Conservation (phyloP, 2,888 invertebrate species). For the Syritta pipiens region DNA sequence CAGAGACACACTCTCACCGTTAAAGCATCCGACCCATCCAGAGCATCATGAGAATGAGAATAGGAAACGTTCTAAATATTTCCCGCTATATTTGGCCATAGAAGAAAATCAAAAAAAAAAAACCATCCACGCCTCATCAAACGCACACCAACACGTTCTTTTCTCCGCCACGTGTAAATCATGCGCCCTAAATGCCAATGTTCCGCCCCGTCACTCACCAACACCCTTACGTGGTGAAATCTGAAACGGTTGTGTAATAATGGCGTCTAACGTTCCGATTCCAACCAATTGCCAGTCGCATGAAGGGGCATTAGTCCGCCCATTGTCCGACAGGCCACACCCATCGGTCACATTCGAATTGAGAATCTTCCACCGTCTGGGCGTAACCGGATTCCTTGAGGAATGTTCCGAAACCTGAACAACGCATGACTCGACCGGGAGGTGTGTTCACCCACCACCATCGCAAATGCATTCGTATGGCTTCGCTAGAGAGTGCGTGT, state of each 20-base stretch:
- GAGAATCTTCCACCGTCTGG: background rate
- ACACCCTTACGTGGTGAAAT: constrained; percentile 7
- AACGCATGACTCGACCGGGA: constrained; percentile 18
- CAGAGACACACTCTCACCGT: too few species aligned
- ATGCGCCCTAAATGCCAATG: too few species aligned
- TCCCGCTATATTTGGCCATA: too few species aligned
- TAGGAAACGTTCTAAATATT: too few species aligned
- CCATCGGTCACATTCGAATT: constrained; percentile 3
- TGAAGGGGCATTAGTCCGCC: constrained; percentile 39
- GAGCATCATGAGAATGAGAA: too few species aligned
- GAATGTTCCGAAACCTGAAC: constrained; percentile 8
- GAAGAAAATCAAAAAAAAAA: too few species aligned
- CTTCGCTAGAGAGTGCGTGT: constrained; percentile 27
- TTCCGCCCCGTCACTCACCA: too few species aligned
- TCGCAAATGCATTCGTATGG: constrained; percentile 11
- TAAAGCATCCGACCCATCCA: too few species aligned
- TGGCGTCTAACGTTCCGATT: constrained; percentile 56
- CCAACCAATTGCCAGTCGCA: constrained; percentile 53
- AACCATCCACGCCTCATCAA: too few species aligned
- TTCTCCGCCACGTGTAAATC: too few species aligned
- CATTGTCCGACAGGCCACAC: background rate
- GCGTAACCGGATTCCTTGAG: background rate
- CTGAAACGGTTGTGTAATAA: constrained; percentile 59
- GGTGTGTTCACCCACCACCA: background rate
- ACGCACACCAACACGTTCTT: too few species aligned